These are phyloP conservation scores for Molossus alvarezi DNA, from an alignment of 2,797 vertebrate genomes.

Conservation along the genomic window DNA sequence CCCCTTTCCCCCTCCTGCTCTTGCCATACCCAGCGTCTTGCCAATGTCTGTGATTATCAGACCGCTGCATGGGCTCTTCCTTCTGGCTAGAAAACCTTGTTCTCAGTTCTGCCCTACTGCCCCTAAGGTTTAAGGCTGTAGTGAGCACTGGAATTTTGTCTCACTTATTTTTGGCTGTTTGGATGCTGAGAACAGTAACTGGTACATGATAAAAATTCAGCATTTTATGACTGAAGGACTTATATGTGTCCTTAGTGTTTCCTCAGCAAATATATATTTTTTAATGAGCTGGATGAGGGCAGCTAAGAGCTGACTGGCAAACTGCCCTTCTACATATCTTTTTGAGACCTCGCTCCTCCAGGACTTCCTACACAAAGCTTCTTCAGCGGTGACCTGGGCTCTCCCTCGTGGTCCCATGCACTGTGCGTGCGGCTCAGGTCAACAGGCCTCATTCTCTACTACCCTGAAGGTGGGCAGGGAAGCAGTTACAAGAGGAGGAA, in stretches of 20 bases:
- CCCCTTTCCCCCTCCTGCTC: neutral
- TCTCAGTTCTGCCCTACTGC: neutral
- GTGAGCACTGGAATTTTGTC: neutral
- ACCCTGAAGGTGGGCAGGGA: neutral
- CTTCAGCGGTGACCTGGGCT: no score
- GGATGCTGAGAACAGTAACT: neutral
- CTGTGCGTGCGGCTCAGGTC: neutral
- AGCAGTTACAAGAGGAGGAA: neutral
- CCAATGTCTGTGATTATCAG: no score
- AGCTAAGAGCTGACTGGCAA: neutral
- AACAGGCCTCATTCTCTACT: neutral
- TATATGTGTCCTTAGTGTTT: neutral
- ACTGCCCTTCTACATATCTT: no score
- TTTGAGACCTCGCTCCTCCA: neutral
- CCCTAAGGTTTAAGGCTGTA: neutral
- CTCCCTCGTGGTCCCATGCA: fast-evolving
- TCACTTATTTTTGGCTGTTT: neutral
- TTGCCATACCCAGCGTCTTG: neutral
- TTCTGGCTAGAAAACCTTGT: neutral
- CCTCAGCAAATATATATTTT: neutral
- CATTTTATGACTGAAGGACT: neutral
- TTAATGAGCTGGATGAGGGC: neutral
- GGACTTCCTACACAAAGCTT: neutral
- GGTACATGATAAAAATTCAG: neutral
- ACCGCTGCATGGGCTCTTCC: neutral